A percentile compares a stretch with the other conserved stretches of the same genome.
Conservation (phyloP, 2,113 vertebrate genomes). For the Neogale vison region DNA sequence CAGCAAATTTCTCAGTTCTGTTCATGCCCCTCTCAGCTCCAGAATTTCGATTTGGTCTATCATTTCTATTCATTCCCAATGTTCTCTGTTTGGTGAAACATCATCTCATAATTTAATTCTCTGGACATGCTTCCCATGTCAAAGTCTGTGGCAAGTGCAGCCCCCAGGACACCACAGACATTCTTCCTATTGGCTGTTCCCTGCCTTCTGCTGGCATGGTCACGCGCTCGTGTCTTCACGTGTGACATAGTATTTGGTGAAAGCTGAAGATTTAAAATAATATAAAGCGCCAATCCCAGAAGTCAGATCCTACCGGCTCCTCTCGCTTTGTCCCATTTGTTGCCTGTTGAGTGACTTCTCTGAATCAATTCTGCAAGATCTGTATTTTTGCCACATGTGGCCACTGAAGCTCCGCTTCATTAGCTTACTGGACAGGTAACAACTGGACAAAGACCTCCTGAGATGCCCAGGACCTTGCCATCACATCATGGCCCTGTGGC, state of each 20-base stretch:
- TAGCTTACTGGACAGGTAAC: background rate
- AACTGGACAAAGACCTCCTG: too few species aligned
- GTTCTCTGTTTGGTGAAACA: background rate
- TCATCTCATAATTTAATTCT: background rate
- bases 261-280: background rate
- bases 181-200: too few species aligned
- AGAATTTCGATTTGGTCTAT: background rate
- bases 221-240: background rate
- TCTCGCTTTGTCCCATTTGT: background rate
- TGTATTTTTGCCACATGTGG: background rate
- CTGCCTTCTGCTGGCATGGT: rapidly evolving
- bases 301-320: background rate
- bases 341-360: background rate
- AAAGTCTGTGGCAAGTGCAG: too few species aligned
- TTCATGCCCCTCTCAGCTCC: too few species aligned
- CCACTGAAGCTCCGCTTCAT: background rate
- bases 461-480: background rate
- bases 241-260: rapidly evolving
- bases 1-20: background rate
- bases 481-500: rapidly evolving
- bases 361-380: background rate
- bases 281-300: background rate
- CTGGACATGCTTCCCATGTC: background rate
- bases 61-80: background rate
- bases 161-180: background rate